Percentiles rank a stretch among this genome's conserved stretches.
Evolutionary conservation across 2,113 vertebrate species (phyloP).

Genomic region (Actenoides hombroni): DNA sequence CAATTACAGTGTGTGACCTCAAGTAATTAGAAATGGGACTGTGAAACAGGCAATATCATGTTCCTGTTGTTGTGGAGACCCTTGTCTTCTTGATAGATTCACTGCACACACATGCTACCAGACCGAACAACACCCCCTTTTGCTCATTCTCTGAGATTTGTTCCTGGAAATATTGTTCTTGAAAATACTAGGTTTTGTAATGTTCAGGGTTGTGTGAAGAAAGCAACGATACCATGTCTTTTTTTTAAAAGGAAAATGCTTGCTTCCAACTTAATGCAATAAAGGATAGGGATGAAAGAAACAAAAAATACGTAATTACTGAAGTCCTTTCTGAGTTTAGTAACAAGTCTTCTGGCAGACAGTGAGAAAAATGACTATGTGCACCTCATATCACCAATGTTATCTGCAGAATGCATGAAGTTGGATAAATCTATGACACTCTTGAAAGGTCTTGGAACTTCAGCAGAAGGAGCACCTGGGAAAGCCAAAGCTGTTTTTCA

Average conservation of each 20-base stretch:
- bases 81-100: not conserved
- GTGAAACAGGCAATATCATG: not conserved
- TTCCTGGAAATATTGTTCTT: not conserved
- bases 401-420: not conserved
- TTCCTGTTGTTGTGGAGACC: fast-evolving
- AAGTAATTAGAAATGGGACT: not conserved
- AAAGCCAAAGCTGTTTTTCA: not conserved
- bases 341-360: not conserved
- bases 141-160: not conserved
- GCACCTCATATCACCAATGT: not conserved
- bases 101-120: not conserved
- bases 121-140: not conserved
- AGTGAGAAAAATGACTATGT: not conserved
- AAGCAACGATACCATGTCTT: not conserved
- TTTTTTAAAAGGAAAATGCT: not conserved
- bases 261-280: not conserved
- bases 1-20: not conserved
- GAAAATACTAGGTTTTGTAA: not conserved
- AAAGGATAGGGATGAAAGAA: not conserved
- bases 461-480: not conserved
- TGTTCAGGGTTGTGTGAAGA: not conserved
- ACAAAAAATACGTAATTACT: not conserved
- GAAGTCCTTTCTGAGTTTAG: not conserved
- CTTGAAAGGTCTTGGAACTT: not conserved
- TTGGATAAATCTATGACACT: not conserved